A percentile compares a stretch with the other conserved stretches of the same genome.
Conservation (phyloP, 1,140 invertebrate species). For the Drosophila trapezifrons region DNA sequence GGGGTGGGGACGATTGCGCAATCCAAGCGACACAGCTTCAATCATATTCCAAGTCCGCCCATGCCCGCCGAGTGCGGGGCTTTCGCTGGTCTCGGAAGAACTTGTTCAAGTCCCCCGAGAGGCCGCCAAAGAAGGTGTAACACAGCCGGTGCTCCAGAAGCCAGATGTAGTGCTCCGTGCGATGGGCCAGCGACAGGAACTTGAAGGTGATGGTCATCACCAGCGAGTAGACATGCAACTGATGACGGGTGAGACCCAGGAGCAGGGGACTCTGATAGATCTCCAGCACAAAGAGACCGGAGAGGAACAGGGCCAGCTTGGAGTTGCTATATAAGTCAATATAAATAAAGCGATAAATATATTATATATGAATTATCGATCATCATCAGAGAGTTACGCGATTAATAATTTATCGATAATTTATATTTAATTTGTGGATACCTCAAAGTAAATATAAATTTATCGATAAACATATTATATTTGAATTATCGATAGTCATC, state of each 20-base stretch:
- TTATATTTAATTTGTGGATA: too few species aligned
- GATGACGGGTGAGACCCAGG: constrained; percentile 14
- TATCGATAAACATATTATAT: too few species aligned
- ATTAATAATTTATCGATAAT: too few species aligned
- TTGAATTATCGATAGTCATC: too few species aligned
- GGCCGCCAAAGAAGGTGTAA: constrained; percentile 61
- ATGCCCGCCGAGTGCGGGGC: not conserved
- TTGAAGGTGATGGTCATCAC: constrained; percentile 47
- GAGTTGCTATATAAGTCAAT: constrained; percentile 49
- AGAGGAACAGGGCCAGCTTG: constrained; percentile 52
- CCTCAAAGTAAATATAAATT: too few species aligned
- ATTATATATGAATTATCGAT: too few species aligned
- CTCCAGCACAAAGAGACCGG: constrained; percentile 40
- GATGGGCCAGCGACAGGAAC: constrained; percentile 41
- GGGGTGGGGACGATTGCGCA: constrained; percentile 17
- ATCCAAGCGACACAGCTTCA: constrained; percentile 26
- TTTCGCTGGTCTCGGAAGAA: constrained; percentile 38
- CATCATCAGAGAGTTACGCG: too few species aligned
- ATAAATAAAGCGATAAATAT: too few species aligned
- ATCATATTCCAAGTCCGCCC: constrained; percentile 42
- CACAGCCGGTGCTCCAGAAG: constrained; percentile 42
- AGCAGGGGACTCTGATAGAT: constrained; percentile 27
- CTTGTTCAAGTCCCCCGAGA: constrained; percentile 50
- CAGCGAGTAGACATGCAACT: constrained; percentile 42
- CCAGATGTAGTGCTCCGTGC: constrained; percentile 56